Evolutionary conservation across 1,140 invertebrate genomes (phyloP), one percentile per base, ranked within the genome.

Genomic region (Musca vetustissima): DNA sequence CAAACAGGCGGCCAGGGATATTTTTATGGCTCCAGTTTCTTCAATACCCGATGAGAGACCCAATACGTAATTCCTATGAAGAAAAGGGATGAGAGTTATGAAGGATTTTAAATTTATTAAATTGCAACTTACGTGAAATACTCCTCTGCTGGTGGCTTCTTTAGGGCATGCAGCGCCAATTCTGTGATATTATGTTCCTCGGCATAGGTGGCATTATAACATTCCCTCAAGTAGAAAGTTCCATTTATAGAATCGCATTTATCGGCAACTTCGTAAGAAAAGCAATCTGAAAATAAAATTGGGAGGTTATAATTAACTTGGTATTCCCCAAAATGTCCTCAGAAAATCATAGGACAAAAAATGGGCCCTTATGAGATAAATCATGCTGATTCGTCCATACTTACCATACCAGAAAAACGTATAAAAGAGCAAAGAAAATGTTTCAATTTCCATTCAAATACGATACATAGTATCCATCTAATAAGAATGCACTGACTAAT

Each of bases 71-170:
- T 89, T 88, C 48, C 91, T 92, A 76, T 7, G 61, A 67, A 59
- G 2, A 24, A 57, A 57, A 1, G 24, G 13, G 17, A 13, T n/a
- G 17, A 49, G 13, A 15, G 4, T 4, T 32, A 32, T n/a, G n/a
- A 32, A 32, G 28, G n/a, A 32, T 32, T 32, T 32, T 32, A 4
- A 32, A 32, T 9, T 32, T 32, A 4, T 32, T 32, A n/a, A n/a
- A 32, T 32, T 32, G 28, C 28, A 21, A 83, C 85, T 88, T 84
- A 94, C 92, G 89, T 90, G 81, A 94, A 94, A 80, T 92, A 94
- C 82, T 94, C 92, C 79, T 94, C 91, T 57, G 92, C 92, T 1
- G 92, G 92, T 52, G 91, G 89, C 71, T 86, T 85, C 72, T 87
- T 85, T 25, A 89, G 81, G 17, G 87, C 87, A 66, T 85, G 84